phyloP scores from a whole-genome alignment of 23 tunicate genomes.

The Trididemnum nubilum region DNA sequence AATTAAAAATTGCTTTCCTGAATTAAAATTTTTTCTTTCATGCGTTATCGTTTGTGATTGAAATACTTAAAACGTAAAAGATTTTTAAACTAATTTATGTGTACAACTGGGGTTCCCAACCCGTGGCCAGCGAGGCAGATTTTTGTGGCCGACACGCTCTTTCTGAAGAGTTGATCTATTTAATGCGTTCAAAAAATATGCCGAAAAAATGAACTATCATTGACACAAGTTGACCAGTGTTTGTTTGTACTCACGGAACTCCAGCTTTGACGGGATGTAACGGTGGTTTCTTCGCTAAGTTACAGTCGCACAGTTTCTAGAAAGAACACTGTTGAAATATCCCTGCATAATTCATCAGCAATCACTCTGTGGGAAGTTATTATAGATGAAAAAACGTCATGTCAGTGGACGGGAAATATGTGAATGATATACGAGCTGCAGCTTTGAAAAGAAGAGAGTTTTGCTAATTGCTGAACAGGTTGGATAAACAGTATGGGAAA shows the following conservation, averaged over 20 bases:
- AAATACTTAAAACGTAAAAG: no score
- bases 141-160: not conserved
- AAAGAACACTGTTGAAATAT: not conserved
- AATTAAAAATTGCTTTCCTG: no score
- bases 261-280: not conserved
- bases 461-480: not conserved
- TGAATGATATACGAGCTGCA: not conserved
- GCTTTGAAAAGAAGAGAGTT: slow-evolving; percentile 7
- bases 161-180: not conserved
- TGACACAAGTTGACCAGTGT: not conserved
- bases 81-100: no score
- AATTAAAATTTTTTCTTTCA: no score
- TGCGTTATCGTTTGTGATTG: no score
- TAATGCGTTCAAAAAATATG: not conserved
- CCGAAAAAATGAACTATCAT: no score
- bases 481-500: not conserved
- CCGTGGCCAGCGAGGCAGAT: not conserved
- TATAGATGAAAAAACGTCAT: not conserved
- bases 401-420: not conserved
- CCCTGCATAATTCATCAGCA: slow-evolving; percentile 7
- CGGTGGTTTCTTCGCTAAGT: not conserved
- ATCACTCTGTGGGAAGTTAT: not conserved
- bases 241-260: slow-evolving; percentile 7
- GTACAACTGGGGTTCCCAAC: not conserved
- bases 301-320: not conserved